Evolutionary conservation across 2,797 vertebrate species (phyloP).

Genomic region (Nothura maculosa): DNA sequence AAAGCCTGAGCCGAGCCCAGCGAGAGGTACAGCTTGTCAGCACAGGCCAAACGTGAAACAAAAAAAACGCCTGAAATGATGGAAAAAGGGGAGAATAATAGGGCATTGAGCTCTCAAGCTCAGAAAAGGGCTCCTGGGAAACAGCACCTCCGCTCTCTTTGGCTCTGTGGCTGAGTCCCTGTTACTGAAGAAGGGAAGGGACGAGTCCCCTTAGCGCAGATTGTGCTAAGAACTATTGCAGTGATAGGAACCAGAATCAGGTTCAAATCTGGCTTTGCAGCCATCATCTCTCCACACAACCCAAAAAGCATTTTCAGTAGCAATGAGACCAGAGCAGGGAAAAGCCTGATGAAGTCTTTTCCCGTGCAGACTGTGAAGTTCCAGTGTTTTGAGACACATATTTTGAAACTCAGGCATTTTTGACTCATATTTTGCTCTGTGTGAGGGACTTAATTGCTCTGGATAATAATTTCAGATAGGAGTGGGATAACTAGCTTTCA

Average conservation of each 20-base stretch:
- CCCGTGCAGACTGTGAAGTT: background rate
- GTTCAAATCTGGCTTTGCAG: background rate
- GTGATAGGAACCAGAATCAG: background rate
- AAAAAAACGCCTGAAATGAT: constrained; percentile 44
- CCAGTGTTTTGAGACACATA: background rate
- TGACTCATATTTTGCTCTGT: background rate
- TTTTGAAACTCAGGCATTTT: background rate
- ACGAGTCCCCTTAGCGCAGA: constrained; percentile 38
- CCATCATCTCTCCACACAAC: background rate
- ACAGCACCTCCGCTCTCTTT: constrained; percentile 12
- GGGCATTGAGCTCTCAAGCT: constrained; percentile 19
- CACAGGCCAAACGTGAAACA: constrained; percentile 63
- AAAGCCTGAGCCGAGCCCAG: constrained; percentile 27
- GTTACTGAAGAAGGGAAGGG: constrained; percentile 33
- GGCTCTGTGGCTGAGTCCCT: constrained; percentile 9
- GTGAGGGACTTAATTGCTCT: background rate
- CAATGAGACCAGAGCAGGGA: background rate
- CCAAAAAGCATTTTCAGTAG: background rate
- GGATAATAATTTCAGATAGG: background rate
- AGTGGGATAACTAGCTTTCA: background rate
- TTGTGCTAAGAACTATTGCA: background rate
- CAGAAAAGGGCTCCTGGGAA: constrained; percentile 33
- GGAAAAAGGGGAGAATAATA: constrained; percentile 30
- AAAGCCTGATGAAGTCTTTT: background rate
- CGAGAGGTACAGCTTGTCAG: constrained; percentile 66